These are phyloP conservation scores for Trichopria drosophilae DNA, from an alignment of 2,888 invertebrate species.

Conservation along the genomic window DNA sequence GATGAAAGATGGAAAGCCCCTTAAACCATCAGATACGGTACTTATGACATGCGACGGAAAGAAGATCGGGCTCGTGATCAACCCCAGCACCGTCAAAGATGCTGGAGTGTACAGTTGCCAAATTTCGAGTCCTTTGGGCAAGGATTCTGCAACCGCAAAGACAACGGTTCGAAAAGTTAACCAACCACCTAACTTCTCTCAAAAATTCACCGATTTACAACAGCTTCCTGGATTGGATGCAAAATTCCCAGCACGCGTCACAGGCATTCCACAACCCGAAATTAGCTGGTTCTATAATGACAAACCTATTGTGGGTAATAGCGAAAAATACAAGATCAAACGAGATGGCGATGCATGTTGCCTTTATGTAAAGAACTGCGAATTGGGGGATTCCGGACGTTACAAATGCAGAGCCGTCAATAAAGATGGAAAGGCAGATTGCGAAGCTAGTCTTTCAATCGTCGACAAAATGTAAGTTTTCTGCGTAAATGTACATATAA, in stretches of 20 bases:
- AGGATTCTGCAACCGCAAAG: conserved; percentile 70
- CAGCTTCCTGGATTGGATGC: conserved; percentile 78
- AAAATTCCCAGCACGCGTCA: conserved; percentile 79
- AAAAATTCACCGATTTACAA: conserved; percentile 71
- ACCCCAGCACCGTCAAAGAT: conserved; percentile 70
- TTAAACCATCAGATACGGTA: conserved; percentile 67
- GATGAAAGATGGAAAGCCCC: conserved; percentile 74
- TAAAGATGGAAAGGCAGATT: conserved; percentile 76
- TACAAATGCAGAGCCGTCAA: conserved; percentile 81
- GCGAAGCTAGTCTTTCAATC: conserved; percentile 74
- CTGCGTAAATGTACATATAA: too few species aligned
- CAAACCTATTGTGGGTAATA: conserved; percentile 66
- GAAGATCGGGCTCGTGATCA: conserved; percentile 75
- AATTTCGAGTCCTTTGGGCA: conserved; percentile 76
- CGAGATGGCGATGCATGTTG: conserved; percentile 80
- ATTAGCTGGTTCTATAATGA: conserved; percentile 87
- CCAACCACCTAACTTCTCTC: conserved; percentile 79
- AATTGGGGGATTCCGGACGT: conserved; percentile 69
- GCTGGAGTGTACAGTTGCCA: conserved; percentile 79
- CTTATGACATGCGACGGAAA: conserved; percentile 82
- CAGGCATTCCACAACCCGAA: conserved; percentile 81
- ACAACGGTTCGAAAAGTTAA: conserved; percentile 78
- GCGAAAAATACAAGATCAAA: conserved; percentile 74
- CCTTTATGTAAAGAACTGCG: conserved; percentile 73
- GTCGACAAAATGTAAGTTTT: conserved; percentile 47